A percentile compares a stretch with the other conserved stretches of the same genome.
Conservation (phyloP, 1,140 invertebrate genomes). For the Prorops nasuta region DNA sequence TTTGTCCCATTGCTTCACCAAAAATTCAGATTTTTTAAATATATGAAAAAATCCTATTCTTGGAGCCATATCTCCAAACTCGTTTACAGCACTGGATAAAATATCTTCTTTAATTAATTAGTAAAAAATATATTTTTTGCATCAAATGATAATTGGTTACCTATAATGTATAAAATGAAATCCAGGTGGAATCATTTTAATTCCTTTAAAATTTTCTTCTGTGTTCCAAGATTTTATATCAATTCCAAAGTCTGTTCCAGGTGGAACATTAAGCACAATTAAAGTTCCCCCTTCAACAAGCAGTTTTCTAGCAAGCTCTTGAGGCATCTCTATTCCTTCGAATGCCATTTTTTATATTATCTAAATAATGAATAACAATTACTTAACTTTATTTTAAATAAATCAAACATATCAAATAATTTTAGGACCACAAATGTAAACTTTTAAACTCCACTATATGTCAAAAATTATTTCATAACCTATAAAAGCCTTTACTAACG, state of each 20-base stretch:
- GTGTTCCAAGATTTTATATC: slow-evolving; percentile 93
- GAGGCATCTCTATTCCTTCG: slow-evolving; percentile 67
- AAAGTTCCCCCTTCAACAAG: slow-evolving; percentile 82
- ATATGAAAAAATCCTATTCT: slow-evolving; percentile 88
- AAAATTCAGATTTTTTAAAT: slow-evolving; percentile 79
- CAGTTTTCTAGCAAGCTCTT: slow-evolving; percentile 72
- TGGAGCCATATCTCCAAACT: slow-evolving; percentile 61
- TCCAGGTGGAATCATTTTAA: slow-evolving; percentile 99
- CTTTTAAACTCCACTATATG: too few species aligned
- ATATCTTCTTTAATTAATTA: too few species aligned
- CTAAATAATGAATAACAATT: too few species aligned
- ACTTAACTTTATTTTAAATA: too few species aligned
- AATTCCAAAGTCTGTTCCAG: slow-evolving; percentile 92
- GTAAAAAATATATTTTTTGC: slow-evolving; percentile 2
- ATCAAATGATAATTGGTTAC: slow-evolving; percentile 24
- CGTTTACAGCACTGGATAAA: slow-evolving; percentile 57
- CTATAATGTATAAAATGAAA: slow-evolving; percentile 94
- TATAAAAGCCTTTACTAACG: too few species aligned
- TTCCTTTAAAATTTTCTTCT: slow-evolving; percentile 88
- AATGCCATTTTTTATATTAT: too few species aligned
- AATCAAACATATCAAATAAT: too few species aligned
- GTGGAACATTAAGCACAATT: slow-evolving; percentile 79
- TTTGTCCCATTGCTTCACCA: slow-evolving; percentile 85
- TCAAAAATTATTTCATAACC: too few species aligned
- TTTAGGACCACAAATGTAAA: too few species aligned